Base-by-base conservation (phyloP, 2,888 invertebrate genomes). In the Melitaea athalia region DNA sequence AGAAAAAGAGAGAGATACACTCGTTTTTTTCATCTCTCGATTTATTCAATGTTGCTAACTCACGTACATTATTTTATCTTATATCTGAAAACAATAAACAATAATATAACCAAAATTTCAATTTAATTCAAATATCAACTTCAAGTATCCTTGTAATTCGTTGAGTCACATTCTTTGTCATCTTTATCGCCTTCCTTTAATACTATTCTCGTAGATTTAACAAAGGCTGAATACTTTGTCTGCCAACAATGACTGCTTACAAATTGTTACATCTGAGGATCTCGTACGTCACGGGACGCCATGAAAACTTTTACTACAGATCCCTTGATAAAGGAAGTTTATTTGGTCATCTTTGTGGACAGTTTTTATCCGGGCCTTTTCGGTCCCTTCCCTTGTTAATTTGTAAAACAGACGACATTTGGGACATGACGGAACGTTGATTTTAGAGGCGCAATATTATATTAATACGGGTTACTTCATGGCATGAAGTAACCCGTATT, bases 301-400 rank as follows among this genome's bases (percentile, higher is more conserved):
- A 52, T 61, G 63, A 60, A 64, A 60, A 70, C 53, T 70, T 64
- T 65, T 47, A 64, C 59, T 68, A 64, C 63, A 50, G 63, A 55
- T 17, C 38, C 17, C 31, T 33, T 49, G 60, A 67, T 60, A 67
- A 70, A 67, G 50, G 43, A 59, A 12, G 43, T 59, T 59, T 64
- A 59, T 59, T 59, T 43, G 59, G 47, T 59, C 49, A 43, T 65
- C 64, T 42, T 17, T 52, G 64, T 4, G 38, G n/a, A 59, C 50
- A 43, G 38, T 42, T 57, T 38, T 42, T n/a, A 38, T n/a, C 14
- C 31, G n/a, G 33, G 8, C 15, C 42, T 57, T 57, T 42, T 42
- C 10, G 15, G 11, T 38, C 10, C 57, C 8, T 10, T 38, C n/a
- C n/a, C 15, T 38, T n/a, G 57, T 55, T 57, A 38, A 57, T 42